phyloP scores from a whole-genome alignment of 35 echinoderm and acorn worm genomes.

The Acanthaster planci region DNA sequence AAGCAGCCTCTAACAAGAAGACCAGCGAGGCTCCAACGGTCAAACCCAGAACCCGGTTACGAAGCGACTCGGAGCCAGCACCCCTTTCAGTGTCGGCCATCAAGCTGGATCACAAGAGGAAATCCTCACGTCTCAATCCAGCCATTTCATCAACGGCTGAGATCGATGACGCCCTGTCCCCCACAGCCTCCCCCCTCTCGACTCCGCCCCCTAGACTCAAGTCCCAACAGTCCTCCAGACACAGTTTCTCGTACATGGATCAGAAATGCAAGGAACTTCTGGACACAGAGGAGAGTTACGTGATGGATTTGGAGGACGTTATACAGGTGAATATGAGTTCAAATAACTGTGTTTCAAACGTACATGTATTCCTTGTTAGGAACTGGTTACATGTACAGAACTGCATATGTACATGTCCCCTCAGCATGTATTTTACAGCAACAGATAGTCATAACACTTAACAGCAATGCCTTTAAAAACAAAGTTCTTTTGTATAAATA shows the following conservation, averaged over 20 bases:
- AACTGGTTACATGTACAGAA: no score
- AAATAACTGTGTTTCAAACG: no score
- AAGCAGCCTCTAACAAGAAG: neutral
- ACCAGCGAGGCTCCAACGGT: neutral
- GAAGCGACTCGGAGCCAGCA: slow-evolving; percentile 4
- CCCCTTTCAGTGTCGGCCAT: neutral
- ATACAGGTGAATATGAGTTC: slow-evolving; percentile 57
- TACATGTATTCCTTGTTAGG: no score
- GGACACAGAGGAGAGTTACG: slow-evolving; percentile 80
- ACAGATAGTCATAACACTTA: no score
- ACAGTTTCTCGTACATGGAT: slow-evolving; percentile 49
- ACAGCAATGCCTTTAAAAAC: no score
- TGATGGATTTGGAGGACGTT: slow-evolving; percentile 69
- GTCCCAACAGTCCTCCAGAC: slow-evolving; percentile 20
- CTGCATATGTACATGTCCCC: no score
- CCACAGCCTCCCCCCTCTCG: slow-evolving; percentile 49
- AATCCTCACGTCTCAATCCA: slow-evolving; percentile 78
- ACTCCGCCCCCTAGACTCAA: slow-evolving; percentile 40
- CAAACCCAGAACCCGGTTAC: neutral
- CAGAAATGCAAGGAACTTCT: slow-evolving; percentile 71
- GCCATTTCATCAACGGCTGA: slow-evolving; percentile 42
- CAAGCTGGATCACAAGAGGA: slow-evolving; percentile 24
- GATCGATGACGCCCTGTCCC: slow-evolving; percentile 61
- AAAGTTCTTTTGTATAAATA: no score
- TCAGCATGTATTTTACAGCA: no score